Base-by-base conservation (phyloP, 2,888 invertebrate genomes). In the Nymphalis polychloros region DNA sequence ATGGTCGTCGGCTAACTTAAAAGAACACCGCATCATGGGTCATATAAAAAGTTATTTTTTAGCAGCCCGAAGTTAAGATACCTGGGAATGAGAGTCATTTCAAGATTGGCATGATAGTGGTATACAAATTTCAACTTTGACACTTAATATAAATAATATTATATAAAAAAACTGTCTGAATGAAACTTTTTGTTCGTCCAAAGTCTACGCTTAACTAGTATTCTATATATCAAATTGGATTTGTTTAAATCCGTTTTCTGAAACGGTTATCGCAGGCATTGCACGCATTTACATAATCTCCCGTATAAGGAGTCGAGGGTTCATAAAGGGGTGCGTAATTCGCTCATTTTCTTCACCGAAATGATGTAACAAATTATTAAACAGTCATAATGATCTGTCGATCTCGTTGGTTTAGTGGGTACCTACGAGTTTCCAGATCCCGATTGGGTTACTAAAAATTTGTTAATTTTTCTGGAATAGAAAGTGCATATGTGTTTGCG, bases 151-250 rank as follows among this genome's bases (percentile, higher is more conserved):
- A 23, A 1, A 23, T 31, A 31, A 41, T 13, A 41, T 13, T 41
- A 41, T 13, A 41, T 13, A 41, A 13, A 13, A 41, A 41, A 41
- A 13, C 1, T 41, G 10, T 41, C 3, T 13, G 41, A 13, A 4
- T 13, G 4, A 41, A 41, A 41, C 41, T 3, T 41, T 41, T 13
- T 13, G 13, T 1, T 35, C 8, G 8, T 35, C 2, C 41, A 41
- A 41, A 41, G 8, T 41, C 13, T 41, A 13, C 13, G 41, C 41
- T 41, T 13, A 41, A 10, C 41, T 4, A 50, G 10, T 20, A 50
- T 50, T 50, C 50, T 50, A 50, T 50, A 50, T 50, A 19, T 50
- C 19, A 50, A 19, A 50, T 50, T 50, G 50, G 50, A 50, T 50
- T 50, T 50, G 50, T 20, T 50, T 50, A 50, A 50, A 50, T 50